phyloP scores from a whole-genome alignment of 1,140 invertebrate species.

The Drosophila kohkoa region DNA sequence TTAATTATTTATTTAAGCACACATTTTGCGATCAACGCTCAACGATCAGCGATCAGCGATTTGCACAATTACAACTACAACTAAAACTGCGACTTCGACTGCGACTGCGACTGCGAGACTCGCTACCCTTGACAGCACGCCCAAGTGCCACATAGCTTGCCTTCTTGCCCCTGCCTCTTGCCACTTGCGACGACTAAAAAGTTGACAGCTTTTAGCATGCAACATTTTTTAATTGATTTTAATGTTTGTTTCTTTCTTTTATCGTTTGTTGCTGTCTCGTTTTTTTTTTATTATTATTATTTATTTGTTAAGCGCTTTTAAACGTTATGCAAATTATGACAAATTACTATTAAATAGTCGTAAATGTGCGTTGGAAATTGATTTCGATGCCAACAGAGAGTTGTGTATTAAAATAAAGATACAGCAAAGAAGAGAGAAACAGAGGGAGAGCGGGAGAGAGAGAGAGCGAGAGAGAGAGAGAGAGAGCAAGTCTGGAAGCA shows the following conservation, averaged over 20 bases:
- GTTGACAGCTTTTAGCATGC: slow-evolving; percentile 49
- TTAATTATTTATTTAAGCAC: slow-evolving; percentile 33
- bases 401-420: neutral
- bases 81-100: neutral
- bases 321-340: slow-evolving; percentile 80
- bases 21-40: neutral
- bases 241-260: slow-evolving; percentile 33
- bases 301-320: slow-evolving; percentile 69
- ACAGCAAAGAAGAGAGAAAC: neutral
- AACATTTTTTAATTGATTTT: slow-evolving; percentile 77
- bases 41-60: neutral
- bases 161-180: neutral
- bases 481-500: slow-evolving; percentile 1
- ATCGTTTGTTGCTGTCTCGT: slow-evolving; percentile 12
- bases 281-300: slow-evolving; percentile 43
- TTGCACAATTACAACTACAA: neutral
- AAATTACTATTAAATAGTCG: slow-evolving; percentile 77
- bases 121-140: slow-evolving; percentile 56
- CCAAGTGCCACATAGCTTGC: slow-evolving; percentile 10
- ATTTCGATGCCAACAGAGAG: slow-evolving; percentile 39
- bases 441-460: neutral
- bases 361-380: slow-evolving; percentile 69
- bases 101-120: slow-evolving; percentile 9
- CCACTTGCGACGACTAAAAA: neutral
- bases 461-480: neutral